A percentile compares a stretch with the other conserved stretches of the same genome.
phyloP scores from a whole-genome alignment of 2,888 invertebrate genomes.

The Acrocera orbiculus region DNA sequence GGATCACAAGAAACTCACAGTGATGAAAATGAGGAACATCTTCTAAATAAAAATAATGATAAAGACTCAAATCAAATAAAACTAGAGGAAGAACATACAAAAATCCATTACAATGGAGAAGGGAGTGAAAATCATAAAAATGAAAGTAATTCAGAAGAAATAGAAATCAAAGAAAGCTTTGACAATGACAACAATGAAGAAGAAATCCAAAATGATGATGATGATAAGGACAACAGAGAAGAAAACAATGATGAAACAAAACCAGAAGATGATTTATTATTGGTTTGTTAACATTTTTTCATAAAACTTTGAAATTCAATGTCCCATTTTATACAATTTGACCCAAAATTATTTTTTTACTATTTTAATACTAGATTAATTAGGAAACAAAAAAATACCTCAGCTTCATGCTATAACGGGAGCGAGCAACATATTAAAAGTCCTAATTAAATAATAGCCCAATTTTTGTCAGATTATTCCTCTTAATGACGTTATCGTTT shows the following conservation, averaged over 20 bases:
- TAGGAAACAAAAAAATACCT: too few species aligned
- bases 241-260: constrained; percentile 33
- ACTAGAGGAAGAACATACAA: neutral
- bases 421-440: too few species aligned
- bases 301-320: neutral
- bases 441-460: too few species aligned
- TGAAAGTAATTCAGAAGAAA: constrained; percentile 12
- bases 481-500: too few species aligned
- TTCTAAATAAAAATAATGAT: neutral
- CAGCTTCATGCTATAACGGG: too few species aligned
- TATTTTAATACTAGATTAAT: too few species aligned
- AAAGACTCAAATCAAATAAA: neutral
- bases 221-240: constrained; percentile 13
- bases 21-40: neutral
- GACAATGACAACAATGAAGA: constrained; percentile 26
- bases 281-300: constrained; percentile 29
- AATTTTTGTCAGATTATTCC: too few species aligned
- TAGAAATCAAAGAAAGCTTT: constrained; percentile 13
- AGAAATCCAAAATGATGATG: constrained; percentile 8
- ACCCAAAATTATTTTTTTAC: too few species aligned
- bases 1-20: constrained; percentile 1
- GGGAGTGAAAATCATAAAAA: constrained; percentile 13
- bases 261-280: constrained; percentile 46
- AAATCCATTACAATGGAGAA: constrained; percentile 14
- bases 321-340: too few species aligned